Evolutionary conservation across 2,113 vertebrate genomes (phyloP), one percentile per base, ranked within the genome.

Genomic region (Cebus imitator): DNA sequence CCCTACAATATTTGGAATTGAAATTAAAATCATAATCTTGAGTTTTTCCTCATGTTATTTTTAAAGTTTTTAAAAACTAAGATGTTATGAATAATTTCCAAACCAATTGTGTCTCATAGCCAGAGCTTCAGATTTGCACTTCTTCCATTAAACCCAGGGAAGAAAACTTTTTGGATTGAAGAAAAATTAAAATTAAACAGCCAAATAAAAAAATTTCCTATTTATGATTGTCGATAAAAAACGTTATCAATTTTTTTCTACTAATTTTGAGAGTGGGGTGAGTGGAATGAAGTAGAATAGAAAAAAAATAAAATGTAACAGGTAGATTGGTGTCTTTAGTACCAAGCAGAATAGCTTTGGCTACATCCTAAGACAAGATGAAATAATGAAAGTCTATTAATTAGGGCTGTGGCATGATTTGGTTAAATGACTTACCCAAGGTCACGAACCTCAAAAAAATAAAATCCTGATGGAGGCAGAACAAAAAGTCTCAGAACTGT

Each of bases 21-120:
- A 73, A 68, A 70, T 85, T 72, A 50, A 90, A 91, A 80, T 61
- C 32, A 73, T 87, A 95, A 81, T 12, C 27, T 95, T 81, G 52
- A 92, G n/a, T 8, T 87, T 87, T 23, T 48, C 25, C 35, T 50
- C 35, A 32, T 52, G 18, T 76, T 76, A 70, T 70, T 81, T 92
- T 73, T 32, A 27, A 87, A 86, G 40, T 66, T 70, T 52, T 52
- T 52, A 84, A 68, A 48, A 75, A 79, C 76, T 61, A 79, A 68
- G 16, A 7, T 93, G 7, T 89, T 79, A 35, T 40, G 43, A 84
- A 96, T 64, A 76, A 82, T 76, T 93, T 70, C 27, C 52, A 79
- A 90, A 85, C 72, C 23, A 96, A 61, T 16, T 79, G 40, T 85
- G n/a, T 27, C 80, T 72, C 43, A 52, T n/a, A 57, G 86, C 72